Base-by-base conservation (phyloP, 2,888 invertebrate genomes). In the Thymelicus sylvestris region DNA sequence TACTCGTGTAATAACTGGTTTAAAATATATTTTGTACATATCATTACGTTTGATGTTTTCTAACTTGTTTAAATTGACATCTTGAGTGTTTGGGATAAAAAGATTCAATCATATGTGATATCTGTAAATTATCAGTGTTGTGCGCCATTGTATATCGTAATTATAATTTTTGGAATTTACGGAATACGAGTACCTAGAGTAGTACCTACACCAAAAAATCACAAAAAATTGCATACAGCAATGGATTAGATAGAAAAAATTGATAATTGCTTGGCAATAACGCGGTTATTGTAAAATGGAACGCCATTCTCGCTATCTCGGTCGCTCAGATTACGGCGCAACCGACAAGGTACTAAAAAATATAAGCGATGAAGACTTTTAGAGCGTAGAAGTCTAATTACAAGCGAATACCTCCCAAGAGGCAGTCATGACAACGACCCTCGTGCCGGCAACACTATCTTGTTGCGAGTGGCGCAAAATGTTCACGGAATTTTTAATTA, bases 401-500 rank as follows among this genome's bases (percentile, higher is more conserved):
- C 88, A 91, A 89, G 89, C 84, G 87, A 92, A 92, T 90, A 90
- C 86, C 85, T 86, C 90, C 90, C 90, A 84, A 86, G 92, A 90
- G 90, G 90, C 86, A 88, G 90, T 90, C 86, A 86, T 84, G 90
- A 87, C 91, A 91, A 89, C 89, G 89, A 89, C 89, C 82, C 88
- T 91, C 84, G 85, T 79, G 83, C 83, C 77, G 78, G 89, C 88
- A 90, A 90, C 91, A 93, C 93, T 93, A 93, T 93, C 92, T 92
- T 91, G 93, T 93, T 90, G 91, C 83, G 88, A 91, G 87, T 84
- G 84, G 83, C 86, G 86, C 88, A 91, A 93, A 93, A 93, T 93
- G 90, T 90, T 91, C 92, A 86, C 88, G 93, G 93, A 93, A 93
- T 93, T 93, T 93, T 93, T 93, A 93, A 93, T 93, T 93, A 92